Base-by-base conservation (phyloP, 2,888 invertebrate genomes). In the Chrysodeixis includens region DNA sequence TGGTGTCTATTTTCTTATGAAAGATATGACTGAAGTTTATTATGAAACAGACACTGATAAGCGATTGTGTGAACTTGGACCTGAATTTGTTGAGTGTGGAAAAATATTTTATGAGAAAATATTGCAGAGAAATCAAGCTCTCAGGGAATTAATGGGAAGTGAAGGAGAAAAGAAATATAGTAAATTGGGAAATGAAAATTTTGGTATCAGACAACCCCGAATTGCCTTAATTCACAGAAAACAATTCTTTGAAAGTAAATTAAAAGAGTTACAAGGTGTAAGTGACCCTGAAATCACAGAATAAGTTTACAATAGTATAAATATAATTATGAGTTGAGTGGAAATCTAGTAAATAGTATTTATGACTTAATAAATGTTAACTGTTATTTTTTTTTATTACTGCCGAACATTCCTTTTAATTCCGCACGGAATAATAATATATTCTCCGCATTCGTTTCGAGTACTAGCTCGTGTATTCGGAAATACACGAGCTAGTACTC, bases 51-150 rank as follows among this genome's bases (percentile, higher is more conserved):
- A 92, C 12, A 95, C 96, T 20, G 98, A 98, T 86, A 91, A 95
- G 62, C 89, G 93, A 71, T 91, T 98, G 20, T 95, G 96, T 71
- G 87, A 95, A 32, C 86, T 97, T 63, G 96, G 96, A 49, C 89
- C 93, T 49, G 94, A 96, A 52, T 97, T 97, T 87, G 91, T 96
- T 10, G 95, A 96, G 84, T 97, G 98, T 55, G 98, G 98, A 3
- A 92, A 96, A 32, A 96, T 97, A 86, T 98, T 96, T 92, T 98
- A 98, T 86, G 95, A 96, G 30, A 98, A 97, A 91, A 86, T 96
- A 30, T 86, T 97, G 46, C 92, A 96, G 78, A 96, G 97, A 86
- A 98, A 98, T 89, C 96, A 96, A 81, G 97, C 97, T 0, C 87
- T 98, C 18, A 93, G 97, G 77, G 91, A 94, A 66, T 86, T 98